Evolutionary conservation across 2,797 vertebrate genomes (phyloP), one percentile per base, ranked within the genome.

Genomic region (Ceyx erithaca): DNA sequence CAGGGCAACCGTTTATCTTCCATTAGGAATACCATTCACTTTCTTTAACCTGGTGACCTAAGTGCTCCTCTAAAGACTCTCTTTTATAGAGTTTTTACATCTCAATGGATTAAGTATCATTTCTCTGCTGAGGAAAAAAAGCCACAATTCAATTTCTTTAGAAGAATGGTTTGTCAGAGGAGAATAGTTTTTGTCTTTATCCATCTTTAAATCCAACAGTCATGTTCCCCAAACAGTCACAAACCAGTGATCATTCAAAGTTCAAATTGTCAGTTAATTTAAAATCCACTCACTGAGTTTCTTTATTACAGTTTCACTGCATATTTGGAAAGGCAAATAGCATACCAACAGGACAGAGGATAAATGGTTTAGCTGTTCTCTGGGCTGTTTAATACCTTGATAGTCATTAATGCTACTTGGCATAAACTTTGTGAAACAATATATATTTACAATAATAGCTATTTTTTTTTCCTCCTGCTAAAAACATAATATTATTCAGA

Each of bases 1-100:
- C 23, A 94, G 96, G 90, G 94, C 93, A 90, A 85, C 72, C 83
- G 14, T 97, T 97, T 97, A 97, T 97, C 96, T 97, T 97, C 96
- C 95, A 96, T 97, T 97, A 97, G 95, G 96, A 95, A 96, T 92
- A 93, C 91, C 88, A 96, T 95, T 97, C 95, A 92, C 94, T 97
- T 96, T 96, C 91, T 95, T 95, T 97, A 97, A 97, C 96, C 46
- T 85, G 73, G 73, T 96, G 96, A 92, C 96, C 92, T 12, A 67
- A 90, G 70, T 68, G 83, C 89, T 97, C 80, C 92, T 57, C 69
- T 90, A 95, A 97, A 96, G 87, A 89, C 79, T 93, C 49, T 95
- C 95, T 97, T 97, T 96, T 94, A 96, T 96, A 95, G 93, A 96
- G 86, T 96, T 98, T 97, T 97, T 97, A 96, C 95, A 95, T 97